Conservation (phyloP, 2,113 vertebrate species). For the Triplophysa dalaica region DNA sequence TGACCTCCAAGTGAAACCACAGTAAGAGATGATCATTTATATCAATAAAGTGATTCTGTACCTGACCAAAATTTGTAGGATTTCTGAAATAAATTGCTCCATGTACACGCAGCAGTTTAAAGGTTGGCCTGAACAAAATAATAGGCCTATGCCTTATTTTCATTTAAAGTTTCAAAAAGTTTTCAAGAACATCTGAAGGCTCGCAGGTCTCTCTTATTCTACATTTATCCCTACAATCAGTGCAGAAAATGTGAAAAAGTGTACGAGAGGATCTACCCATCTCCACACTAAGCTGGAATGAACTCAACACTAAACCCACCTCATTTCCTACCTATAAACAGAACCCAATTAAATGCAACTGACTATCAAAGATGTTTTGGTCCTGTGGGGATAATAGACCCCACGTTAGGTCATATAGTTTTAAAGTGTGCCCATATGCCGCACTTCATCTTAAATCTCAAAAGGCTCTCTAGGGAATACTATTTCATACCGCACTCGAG, state of each 20-base stretch:
- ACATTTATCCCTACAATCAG: neutral
- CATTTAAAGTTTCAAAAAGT: neutral
- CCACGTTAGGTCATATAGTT: constrained; percentile 32
- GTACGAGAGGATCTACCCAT: neutral
- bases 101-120: neutral
- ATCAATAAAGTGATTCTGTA: no score
- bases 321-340: constrained; percentile 37
- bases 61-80: no score
- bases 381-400: constrained; percentile 30
- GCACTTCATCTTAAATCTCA: constrained; percentile 10
- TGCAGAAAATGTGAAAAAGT: neutral
- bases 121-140: neutral
- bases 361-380: constrained; percentile 9
- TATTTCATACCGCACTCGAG: neutral
- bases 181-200: neutral
- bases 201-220: neutral
- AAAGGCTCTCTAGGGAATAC: constrained; percentile 29
- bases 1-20: no score
- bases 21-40: no score
- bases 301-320: neutral
- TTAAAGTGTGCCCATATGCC: constrained; percentile 37
- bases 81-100: no score
- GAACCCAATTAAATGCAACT: constrained; percentile 15
- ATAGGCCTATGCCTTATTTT: no score
- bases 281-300: neutral